Conservation (phyloP, 2,113 vertebrate genomes). For the Pithys albifrons region DNA sequence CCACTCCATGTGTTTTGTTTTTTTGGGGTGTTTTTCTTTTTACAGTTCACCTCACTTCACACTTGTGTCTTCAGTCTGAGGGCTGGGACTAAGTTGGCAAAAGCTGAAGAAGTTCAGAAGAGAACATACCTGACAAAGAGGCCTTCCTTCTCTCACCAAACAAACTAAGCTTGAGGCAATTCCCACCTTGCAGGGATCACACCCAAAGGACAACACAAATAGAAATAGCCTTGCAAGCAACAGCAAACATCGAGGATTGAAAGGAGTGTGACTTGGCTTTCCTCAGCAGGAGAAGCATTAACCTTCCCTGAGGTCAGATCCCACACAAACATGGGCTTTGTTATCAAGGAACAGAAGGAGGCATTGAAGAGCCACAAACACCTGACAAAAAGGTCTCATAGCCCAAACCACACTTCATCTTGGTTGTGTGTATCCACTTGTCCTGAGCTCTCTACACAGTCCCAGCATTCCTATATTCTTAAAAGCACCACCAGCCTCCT, state of each 20-base stretch:
- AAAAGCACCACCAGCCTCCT: background rate
- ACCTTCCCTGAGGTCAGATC: conserved; percentile 44
- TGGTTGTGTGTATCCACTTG: conserved; percentile 8
- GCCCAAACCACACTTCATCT: background rate
- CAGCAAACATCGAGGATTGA: conserved; percentile 19
- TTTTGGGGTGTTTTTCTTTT: background rate
- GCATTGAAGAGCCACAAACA: conserved; percentile 45
- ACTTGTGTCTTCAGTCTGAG: background rate
- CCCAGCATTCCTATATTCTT: background rate
- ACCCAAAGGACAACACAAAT: conserved; percentile 51
- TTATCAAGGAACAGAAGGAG: conserved; percentile 58
- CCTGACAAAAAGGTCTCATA: conserved; percentile 27
- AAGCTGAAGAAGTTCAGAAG: background rate
- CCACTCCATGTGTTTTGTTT: background rate
- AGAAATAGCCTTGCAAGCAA: conserved; percentile 37
- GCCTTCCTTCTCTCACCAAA: conserved; percentile 36
- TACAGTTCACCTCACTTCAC: conserved; percentile 35
- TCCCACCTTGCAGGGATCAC: conserved; percentile 25
- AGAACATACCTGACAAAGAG: conserved; percentile 27
- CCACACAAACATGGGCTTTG: conserved; percentile 50
- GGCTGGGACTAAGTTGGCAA: background rate
- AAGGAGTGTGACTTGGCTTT: conserved; percentile 46
- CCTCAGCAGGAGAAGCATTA: background rate
- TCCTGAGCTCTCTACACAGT: background rate
- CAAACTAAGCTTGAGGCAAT: conserved; percentile 20